These are phyloP conservation scores for Globicephala melas DNA, from an alignment of 2,113 vertebrate genomes.

Conservation along the genomic window DNA sequence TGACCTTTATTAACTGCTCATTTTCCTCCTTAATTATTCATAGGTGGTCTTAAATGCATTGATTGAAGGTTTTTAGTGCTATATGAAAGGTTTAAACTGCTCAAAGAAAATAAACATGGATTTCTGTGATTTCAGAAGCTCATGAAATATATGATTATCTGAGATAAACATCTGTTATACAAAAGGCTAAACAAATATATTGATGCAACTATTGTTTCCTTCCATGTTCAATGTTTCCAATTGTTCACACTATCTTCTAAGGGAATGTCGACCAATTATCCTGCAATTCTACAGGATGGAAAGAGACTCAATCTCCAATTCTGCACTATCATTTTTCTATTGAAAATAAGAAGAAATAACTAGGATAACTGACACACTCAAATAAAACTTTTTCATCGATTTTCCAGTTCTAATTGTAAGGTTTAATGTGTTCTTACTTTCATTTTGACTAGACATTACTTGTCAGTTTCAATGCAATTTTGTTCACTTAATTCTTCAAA, in stretches of 20 bases:
- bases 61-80: conserved; percentile 14
- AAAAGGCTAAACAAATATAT: conserved; percentile 21
- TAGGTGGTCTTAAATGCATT: conserved; percentile 19
- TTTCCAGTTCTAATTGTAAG: neutral
- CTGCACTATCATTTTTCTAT: neutral
- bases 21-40: conserved; percentile 59
- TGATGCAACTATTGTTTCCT: neutral
- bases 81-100: neutral
- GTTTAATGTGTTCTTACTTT: neutral
- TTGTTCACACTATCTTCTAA: neutral
- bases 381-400: neutral
- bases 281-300: neutral
- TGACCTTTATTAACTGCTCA: conserved; percentile 54
- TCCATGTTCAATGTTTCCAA: neutral
- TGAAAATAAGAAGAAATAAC: neutral
- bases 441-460: neutral
- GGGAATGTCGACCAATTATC: neutral
- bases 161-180: neutral
- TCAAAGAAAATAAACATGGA: conserved; percentile 40
- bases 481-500: neutral
- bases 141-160: neutral
- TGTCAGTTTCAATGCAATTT: neutral
- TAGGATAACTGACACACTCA: neutral
- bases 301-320: neutral
- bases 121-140: conserved; percentile 3